A percentile compares a stretch with the other conserved stretches of the same genome.
phyloP scores from a whole-genome alignment of 64 coral and sea anemone genomes.

The Pachyseris speciosa region DNA sequence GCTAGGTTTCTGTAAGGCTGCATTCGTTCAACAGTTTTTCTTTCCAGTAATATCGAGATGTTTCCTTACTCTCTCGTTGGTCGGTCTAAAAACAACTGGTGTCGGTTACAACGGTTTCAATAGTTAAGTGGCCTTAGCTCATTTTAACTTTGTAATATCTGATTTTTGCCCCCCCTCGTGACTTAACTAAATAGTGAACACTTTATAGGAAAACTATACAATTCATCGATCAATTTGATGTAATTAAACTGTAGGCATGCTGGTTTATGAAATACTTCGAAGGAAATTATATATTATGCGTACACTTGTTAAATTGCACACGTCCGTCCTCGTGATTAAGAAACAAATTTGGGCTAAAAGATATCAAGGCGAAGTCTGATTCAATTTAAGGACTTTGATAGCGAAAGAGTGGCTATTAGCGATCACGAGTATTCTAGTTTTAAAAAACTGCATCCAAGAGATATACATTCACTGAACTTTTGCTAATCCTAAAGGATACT shows the following conservation, averaged over 20 bases:
- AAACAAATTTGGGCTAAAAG: neutral
- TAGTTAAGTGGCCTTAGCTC: neutral
- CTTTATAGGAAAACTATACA: conserved; percentile 21
- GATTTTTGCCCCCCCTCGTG: neutral
- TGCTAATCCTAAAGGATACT: neutral
- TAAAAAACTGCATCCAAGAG: too few relatives aligned
- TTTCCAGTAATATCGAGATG: neutral
- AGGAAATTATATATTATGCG: neutral
- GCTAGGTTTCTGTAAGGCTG: neutral
- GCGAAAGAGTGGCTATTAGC: too few relatives aligned
- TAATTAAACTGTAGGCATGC: conserved; percentile 32
- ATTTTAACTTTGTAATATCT: neutral
- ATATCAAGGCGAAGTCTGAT: neutral
- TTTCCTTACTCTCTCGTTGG: neutral
- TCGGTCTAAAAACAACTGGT: neutral
- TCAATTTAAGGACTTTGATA: neutral
- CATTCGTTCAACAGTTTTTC: neutral
- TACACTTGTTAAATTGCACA: neutral
- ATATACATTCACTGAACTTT: neutral
- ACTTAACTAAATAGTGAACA: conserved; percentile 11
- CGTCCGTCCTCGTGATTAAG: neutral
- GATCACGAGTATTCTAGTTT: too few relatives aligned
- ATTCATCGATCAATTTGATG: conserved; percentile 12
- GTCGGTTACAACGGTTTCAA: neutral
- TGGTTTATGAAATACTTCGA: conserved; percentile 28